Evolutionary conservation across 2,888 invertebrate genomes (phyloP).

Genomic region (Mamestra brassicae): DNA sequence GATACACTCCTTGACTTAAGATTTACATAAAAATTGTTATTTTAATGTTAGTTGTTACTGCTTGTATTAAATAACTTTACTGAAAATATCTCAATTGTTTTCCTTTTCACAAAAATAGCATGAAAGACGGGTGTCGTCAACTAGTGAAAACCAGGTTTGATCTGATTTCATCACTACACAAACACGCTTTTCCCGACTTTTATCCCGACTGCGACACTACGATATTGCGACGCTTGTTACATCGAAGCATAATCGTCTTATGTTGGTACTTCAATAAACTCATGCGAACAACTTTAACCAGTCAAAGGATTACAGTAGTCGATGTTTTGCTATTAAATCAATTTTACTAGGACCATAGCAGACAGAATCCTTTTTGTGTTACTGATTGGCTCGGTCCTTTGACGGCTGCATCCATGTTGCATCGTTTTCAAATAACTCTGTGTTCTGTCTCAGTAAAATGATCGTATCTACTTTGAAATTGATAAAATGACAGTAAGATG

Average conservation of each 20-base stretch:
- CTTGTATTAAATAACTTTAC: slow-evolving; percentile 17
- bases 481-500: no score
- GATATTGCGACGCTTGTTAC: neutral
- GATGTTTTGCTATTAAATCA: no score
- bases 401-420: no score
- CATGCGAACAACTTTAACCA: no score
- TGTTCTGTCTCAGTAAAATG: no score
- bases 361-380: neutral
- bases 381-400: neutral
- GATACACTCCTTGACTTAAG: slow-evolving; percentile 9
- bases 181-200: neutral
- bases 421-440: no score
- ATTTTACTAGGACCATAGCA: no score
- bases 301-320: no score
- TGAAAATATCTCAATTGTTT: neutral
- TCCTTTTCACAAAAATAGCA: no score
- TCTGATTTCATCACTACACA: neutral
- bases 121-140: neutral
- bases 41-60: slow-evolving; percentile 19
- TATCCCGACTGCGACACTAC: neutral
- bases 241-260: no score
- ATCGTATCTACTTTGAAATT: no score
- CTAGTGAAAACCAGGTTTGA: neutral
- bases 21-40: slow-evolving; percentile 27
- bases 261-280: no score